These are phyloP conservation scores for Colius striatus DNA, from an alignment of 2,113 vertebrate genomes.

Conservation along the genomic window DNA sequence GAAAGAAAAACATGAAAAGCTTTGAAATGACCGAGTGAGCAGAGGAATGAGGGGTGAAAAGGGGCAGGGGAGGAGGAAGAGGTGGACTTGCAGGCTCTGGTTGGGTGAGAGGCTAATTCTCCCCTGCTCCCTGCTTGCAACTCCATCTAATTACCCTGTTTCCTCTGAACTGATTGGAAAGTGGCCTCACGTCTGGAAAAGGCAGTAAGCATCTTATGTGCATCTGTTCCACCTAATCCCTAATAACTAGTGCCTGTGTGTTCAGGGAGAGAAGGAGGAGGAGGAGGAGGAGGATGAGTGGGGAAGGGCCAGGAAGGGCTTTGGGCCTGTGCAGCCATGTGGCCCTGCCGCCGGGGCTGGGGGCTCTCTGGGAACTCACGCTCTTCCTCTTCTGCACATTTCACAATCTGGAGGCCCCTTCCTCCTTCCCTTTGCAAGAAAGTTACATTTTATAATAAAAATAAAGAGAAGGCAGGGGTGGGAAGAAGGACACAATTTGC, in stretches of 20 bases:
- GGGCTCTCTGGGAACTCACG: neutral
- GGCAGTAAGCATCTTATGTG: constrained; percentile 73
- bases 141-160: constrained; percentile 67
- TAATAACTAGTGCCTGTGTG: constrained; percentile 56
- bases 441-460: neutral
- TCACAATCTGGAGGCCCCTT: constrained; percentile 2
- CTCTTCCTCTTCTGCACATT: constrained; percentile 6
- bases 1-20: neutral
- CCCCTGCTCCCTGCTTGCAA: neutral
- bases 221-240: constrained; percentile 77
- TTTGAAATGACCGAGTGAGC: constrained; percentile 5
- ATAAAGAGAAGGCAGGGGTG: neutral
- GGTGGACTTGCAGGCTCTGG: neutral
- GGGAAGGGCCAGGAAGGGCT: neutral
- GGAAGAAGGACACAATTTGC: neutral
- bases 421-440: constrained; percentile 18
- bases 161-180: constrained; percentile 74
- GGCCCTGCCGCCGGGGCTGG: neutral
- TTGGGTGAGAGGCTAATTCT: constrained; percentile 38
- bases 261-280: neutral
- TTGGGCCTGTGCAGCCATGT: neutral
- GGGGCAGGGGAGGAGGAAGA: neutral
- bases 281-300: neutral
- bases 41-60: neutral
- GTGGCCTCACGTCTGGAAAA: constrained; percentile 72